Conservation (phyloP, 2,797 vertebrate genomes). For the Hydrophis major region DNA sequence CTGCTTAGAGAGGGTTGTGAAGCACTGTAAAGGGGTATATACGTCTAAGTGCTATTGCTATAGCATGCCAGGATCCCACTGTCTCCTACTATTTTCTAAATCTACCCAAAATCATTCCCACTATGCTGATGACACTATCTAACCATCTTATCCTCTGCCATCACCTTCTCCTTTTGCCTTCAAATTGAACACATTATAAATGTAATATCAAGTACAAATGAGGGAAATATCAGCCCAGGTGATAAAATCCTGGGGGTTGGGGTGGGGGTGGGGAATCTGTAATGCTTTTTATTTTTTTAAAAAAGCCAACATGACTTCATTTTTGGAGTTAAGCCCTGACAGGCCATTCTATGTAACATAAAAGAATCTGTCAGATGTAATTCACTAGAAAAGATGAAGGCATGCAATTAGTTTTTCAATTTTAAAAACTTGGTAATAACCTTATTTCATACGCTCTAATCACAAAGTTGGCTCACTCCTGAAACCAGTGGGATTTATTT, state of each 20-base stretch:
- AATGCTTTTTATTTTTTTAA: not conserved
- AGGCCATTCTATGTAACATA: not conserved
- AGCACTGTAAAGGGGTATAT: no score
- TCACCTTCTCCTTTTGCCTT: not conserved
- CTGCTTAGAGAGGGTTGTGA: no score
- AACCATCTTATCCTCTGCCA: not conserved
- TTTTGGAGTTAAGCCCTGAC: not conserved
- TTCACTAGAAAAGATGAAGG: not conserved
- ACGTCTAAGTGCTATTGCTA: no score
- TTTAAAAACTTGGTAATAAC: not conserved
- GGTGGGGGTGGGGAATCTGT: fast-evolving
- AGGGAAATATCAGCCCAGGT: not conserved
- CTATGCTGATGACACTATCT: not conserved
- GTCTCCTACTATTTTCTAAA: not conserved
- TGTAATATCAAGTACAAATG: not conserved
- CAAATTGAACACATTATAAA: not conserved
- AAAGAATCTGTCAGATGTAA: not conserved
- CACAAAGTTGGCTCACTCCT: not conserved
- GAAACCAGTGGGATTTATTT: not conserved
- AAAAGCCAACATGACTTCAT: not conserved
- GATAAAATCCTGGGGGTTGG: not conserved
- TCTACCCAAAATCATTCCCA: not conserved
- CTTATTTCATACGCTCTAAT: not conserved
- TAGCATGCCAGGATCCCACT: not conserved
- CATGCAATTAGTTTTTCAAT: not conserved